phyloP scores from a whole-genome alignment of 2,888 invertebrate genomes.

The Machimus rusticus region DNA sequence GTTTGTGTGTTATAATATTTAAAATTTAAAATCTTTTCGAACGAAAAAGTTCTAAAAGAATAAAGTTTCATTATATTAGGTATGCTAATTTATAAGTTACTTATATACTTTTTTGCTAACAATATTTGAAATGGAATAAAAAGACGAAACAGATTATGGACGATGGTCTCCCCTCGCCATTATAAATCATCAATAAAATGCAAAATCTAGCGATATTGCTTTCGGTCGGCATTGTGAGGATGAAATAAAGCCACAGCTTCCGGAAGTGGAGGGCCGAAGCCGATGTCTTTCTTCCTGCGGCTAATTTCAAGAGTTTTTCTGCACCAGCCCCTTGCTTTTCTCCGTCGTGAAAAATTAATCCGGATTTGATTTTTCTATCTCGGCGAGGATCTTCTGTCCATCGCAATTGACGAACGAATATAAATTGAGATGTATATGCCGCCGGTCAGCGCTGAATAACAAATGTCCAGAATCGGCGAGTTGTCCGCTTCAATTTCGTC shows the following conservation, averaged over 20 bases:
- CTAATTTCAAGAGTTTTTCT: neutral
- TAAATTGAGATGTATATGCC: slow-evolving; percentile 41
- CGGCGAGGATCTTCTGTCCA: neutral
- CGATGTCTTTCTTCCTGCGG: neutral
- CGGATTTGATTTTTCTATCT: slow-evolving; percentile 3
- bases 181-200: slow-evolving; percentile 46
- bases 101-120: neutral
- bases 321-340: neutral
- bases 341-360: slow-evolving; percentile 1
- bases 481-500: slow-evolving; percentile 44
- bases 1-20: too few relatives aligned
- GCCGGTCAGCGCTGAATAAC: slow-evolving; percentile 33
- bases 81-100: neutral
- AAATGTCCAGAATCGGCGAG: slow-evolving; percentile 24
- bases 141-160: neutral
- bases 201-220: slow-evolving; percentile 45
- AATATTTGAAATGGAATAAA: neutral
- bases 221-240: slow-evolving; percentile 38
- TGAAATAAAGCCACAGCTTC: neutral
- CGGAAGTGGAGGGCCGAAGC: neutral
- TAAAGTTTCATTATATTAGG: neutral
- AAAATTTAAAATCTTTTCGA: too few relatives aligned
- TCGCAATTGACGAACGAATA: slow-evolving; percentile 16
- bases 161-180: slow-evolving; percentile 21
- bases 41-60: too few relatives aligned